Evolutionary conservation across 2,113 vertebrate genomes (phyloP).

Genomic region (Tetrax tetrax): DNA sequence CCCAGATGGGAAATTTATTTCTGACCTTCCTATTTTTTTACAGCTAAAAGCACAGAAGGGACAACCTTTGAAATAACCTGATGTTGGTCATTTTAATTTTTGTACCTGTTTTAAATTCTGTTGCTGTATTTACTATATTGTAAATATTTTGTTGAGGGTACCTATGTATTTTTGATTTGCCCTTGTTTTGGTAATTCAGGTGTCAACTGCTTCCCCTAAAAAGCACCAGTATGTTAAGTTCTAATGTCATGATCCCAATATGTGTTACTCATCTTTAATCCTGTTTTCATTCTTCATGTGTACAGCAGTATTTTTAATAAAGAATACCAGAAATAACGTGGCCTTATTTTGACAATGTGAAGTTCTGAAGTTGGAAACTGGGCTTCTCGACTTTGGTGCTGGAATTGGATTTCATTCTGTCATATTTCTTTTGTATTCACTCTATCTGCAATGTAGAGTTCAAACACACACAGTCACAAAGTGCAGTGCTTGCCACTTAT

Average conservation of each 20-base stretch:
- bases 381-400: neutral
- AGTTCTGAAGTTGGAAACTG: neutral
- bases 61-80: constrained; percentile 77
- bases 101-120: constrained; percentile 76
- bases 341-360: constrained; percentile 34
- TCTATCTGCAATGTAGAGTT: neutral
- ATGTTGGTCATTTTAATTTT: constrained; percentile 68
- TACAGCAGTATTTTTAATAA: constrained; percentile 99
- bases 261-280: constrained; percentile 81
- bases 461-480: neutral
- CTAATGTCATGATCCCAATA: constrained; percentile 77
- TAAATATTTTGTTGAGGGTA: constrained; percentile 80
- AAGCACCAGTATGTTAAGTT: constrained; percentile 80
- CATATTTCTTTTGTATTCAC: neutral
- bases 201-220: constrained; percentile 78
- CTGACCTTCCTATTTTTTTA: constrained; percentile 69
- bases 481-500: neutral
- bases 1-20: constrained; percentile 45
- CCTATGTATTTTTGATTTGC: constrained; percentile 73
- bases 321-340: constrained; percentile 89
- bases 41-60: constrained; percentile 81
- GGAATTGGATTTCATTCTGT: neutral
- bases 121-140: constrained; percentile 76
- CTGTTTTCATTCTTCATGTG: constrained; percentile 92
- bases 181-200: constrained; percentile 77